Evolutionary conservation across 2,888 invertebrate genomes (phyloP), one percentile per base, ranked within the genome.

Genomic region (Entomobrya proxima): DNA sequence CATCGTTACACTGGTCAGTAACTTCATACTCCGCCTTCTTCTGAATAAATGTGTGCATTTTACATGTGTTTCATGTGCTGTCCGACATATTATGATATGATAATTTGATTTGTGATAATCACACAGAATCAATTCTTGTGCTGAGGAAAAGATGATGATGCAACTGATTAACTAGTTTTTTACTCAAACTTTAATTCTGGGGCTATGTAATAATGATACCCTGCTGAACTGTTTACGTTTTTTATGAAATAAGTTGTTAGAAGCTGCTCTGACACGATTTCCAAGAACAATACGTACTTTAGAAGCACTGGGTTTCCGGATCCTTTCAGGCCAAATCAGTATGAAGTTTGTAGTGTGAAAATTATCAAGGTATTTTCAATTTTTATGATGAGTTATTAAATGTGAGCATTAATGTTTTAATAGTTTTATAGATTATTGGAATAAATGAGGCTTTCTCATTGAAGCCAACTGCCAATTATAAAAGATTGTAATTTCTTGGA

Each of bases 221-320:
- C n/a, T n/a, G 30, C 1, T 32, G 35, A n/a, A 61, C n/a, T n/a
- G n/a, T n/a, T n/a, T n/a, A n/a, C n/a, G 15, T 40, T 7, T 15
- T 40, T 40, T 40, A 40, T 40, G 7, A 7, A 11, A 11, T 7
- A 74, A 74, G 76, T 76, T 47, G 72, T 61, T n/a, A 15, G 24
- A 40, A 69, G 47, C 11, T 86, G 86, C 18, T 58, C 11, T 75
- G 82, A 82, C 40, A 67, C 74, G 24, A 64, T 78, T 58, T 74
- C 78, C 24, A 61, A 86, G 50, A 86, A 86, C 76, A 80, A 74
- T 18, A 86, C 86, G 21, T 78, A 82, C 64, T 86, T 86, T 32
- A 64, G 72, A 24, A 86, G 78, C 47, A 21, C 13, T 24, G 40
- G 55, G 21, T 83, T 78, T 74, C 82, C 82, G 30, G 74, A 83